A percentile compares a stretch with the other conserved stretches of the same genome.
Conservation (phyloP, 2,797 vertebrate genomes). For the Myotis daubentonii region DNA sequence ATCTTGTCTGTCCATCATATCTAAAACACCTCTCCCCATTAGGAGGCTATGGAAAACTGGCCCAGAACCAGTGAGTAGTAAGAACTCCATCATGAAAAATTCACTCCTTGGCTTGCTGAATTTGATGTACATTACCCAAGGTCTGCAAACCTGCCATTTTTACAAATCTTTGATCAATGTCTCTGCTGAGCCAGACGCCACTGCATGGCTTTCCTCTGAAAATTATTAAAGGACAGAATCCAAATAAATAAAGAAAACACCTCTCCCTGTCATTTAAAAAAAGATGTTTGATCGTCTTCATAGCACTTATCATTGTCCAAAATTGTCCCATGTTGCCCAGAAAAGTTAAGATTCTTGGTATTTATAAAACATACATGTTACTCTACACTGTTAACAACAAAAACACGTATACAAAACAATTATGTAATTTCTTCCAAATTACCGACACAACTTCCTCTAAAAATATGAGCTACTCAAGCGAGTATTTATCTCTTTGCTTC, state of each 20-base stretch:
- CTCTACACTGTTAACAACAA: conserved; percentile 1
- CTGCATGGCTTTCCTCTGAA: conserved; percentile 44
- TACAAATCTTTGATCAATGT: conserved; percentile 19
- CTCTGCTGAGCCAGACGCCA: background rate
- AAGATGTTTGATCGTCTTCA: background rate
- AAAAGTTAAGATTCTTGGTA: conserved; percentile 14
- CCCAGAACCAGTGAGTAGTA: conserved; percentile 85
- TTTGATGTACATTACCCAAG: background rate
- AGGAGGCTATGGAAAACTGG: conserved; percentile 91
- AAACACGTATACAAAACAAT: background rate
- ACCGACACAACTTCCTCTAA: background rate
- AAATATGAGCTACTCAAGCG: background rate
- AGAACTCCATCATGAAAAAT: conserved; percentile 62
- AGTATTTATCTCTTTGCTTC: conserved; percentile 24
- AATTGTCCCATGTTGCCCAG: background rate
- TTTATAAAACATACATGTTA: conserved; percentile 22
- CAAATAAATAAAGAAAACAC: background rate
- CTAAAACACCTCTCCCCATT: background rate
- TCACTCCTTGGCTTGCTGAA: conserved; percentile 47
- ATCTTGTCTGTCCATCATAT: background rate
- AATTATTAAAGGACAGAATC: conserved; percentile 64
- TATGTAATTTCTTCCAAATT: conserved; percentile 39
- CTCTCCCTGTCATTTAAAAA: background rate
- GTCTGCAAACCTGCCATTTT: background rate
- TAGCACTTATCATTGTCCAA: background rate